Evolutionary conservation across 2,888 invertebrate species (phyloP).

Genomic region (Thalpophila matura): DNA sequence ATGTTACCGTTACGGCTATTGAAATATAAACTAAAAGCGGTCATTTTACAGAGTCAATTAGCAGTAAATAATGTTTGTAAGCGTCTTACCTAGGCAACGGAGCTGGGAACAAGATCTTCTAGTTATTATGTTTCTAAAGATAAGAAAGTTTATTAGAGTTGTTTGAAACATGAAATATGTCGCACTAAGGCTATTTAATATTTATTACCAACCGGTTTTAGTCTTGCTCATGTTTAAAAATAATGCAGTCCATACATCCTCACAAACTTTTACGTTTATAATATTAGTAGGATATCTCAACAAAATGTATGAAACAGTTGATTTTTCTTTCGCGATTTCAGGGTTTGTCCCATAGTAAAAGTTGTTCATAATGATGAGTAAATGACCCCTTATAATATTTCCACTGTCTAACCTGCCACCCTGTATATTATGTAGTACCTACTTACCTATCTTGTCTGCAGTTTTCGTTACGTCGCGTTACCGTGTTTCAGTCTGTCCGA

Average conservation of each 20-base stretch:
- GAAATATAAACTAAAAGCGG: constrained; percentile 57
- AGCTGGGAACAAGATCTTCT: constrained; percentile 46
- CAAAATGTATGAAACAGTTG: too few relatives aligned
- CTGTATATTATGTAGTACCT: too few relatives aligned
- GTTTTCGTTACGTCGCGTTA: constrained; percentile 35
- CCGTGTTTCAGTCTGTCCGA: constrained; percentile 35
- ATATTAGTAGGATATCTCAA: too few relatives aligned
- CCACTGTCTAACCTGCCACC: too few relatives aligned
- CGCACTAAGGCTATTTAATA: constrained; percentile 7
- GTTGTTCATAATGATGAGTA: too few relatives aligned
- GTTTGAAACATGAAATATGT: constrained; percentile 24
- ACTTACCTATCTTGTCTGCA: constrained; percentile 34
- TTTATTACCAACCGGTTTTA: background rate
- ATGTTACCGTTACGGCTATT: constrained; percentile 58
- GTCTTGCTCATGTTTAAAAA: background rate
- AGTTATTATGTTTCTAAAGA: constrained; percentile 46
- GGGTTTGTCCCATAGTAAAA: too few relatives aligned
- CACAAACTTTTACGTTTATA: too few relatives aligned
- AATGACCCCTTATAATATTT: too few relatives aligned
- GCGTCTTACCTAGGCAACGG: constrained; percentile 38
- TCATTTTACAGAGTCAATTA: constrained; percentile 60
- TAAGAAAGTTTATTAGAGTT: constrained; percentile 41
- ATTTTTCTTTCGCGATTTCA: too few relatives aligned
- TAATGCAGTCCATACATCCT: too few relatives aligned
- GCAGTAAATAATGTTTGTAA: constrained; percentile 63